These are phyloP conservation scores for Pantala flavescens DNA, from an alignment of 1,140 invertebrate species.

Conservation along the genomic window DNA sequence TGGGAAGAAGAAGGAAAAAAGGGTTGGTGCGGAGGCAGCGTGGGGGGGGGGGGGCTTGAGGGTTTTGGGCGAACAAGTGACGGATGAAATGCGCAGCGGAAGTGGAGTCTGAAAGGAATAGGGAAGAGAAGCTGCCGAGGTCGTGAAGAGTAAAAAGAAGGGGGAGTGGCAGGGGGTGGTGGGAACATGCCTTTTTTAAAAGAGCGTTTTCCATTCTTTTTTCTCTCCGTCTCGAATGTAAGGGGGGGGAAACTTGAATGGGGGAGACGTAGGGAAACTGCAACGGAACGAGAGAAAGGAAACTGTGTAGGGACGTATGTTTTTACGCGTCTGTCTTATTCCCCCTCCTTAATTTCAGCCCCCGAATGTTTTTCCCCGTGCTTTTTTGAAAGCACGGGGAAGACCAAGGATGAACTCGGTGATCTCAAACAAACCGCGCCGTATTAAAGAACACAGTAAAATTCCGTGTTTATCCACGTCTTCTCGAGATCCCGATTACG, in stretches of 20 bases:
- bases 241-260: neutral
- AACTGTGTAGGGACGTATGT: neutral
- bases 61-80: slow-evolving; percentile 3
- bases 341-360: too few species aligned
- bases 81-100: slow-evolving; percentile 6
- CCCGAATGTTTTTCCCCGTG: too few species aligned
- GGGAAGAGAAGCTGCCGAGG: neutral
- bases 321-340: neutral
- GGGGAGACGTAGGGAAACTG: neutral
- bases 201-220: neutral
- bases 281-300: neutral
- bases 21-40: neutral
- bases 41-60: neutral
- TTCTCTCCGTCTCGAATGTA: neutral
- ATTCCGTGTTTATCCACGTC: too few species aligned
- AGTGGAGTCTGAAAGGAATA: neutral
- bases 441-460: too few species aligned
- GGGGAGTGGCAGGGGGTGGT: neutral
- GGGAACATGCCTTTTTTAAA: slow-evolving; percentile 9
- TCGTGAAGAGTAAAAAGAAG: neutral
- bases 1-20: too few species aligned
- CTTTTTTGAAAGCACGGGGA: too few species aligned
- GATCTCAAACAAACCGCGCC: too few species aligned
- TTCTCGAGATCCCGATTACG: too few species aligned
- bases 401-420: too few species aligned